phyloP scores from a whole-genome alignment of 2,797 vertebrate species.

The Pipistrellus nathusii region DNA sequence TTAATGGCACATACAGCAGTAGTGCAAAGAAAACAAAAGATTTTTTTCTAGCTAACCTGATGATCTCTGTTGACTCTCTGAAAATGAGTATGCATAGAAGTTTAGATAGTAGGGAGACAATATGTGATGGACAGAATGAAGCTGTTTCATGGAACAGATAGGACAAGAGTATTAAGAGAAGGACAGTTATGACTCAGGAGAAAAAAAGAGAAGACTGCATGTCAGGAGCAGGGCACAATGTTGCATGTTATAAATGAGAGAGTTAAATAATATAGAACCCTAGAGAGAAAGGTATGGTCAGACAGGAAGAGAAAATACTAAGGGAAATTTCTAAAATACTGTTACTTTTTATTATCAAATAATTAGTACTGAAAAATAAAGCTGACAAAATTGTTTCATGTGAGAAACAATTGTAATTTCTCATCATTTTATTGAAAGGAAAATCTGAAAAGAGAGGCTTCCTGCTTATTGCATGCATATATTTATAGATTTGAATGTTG shows the following conservation, averaged over 20 bases:
- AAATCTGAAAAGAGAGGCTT: neutral
- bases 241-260: neutral
- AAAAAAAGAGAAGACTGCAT: neutral
- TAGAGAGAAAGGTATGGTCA: neutral
- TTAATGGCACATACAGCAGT: neutral
- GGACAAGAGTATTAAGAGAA: neutral
- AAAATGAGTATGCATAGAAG: neutral
- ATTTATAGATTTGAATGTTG: neutral
- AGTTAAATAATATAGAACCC: fast-evolving
- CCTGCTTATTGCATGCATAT: neutral
- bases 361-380: neutral
- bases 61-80: neutral
- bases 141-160: neutral
- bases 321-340: neutral
- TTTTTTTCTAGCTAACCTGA: neutral
- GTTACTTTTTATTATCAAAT: neutral
- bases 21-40: neutral
- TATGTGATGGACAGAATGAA: neutral
- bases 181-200: neutral
- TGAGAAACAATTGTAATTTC: neutral
- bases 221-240: fast-evolving
- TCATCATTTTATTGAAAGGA: neutral
- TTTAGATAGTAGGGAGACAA: neutral
- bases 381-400: neutral
- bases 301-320: neutral